A percentile compares a stretch with the other conserved stretches of the same genome.
phyloP scores from a whole-genome alignment of 2,888 invertebrate genomes.

The Nemurella pictetii region DNA sequence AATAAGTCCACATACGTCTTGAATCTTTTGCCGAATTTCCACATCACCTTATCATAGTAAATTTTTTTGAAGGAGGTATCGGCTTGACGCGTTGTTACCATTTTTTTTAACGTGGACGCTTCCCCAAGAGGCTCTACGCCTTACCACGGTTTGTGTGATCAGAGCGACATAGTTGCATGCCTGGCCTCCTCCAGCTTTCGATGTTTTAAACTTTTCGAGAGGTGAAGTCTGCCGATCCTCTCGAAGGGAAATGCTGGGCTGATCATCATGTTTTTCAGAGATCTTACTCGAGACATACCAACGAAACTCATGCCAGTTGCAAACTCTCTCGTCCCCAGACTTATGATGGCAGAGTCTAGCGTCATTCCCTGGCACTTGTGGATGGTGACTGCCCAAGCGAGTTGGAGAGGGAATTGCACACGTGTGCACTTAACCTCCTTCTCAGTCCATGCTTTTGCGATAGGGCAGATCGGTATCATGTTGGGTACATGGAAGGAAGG shows the following conservation, averaged over 20 bases:
- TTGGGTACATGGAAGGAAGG: constrained; percentile 8
- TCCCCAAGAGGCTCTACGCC: too few relatives aligned
- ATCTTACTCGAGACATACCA: not conserved
- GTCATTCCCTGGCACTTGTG: constrained; percentile 20
- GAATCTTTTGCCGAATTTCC: too few relatives aligned
- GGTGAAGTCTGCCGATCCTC: too few relatives aligned
- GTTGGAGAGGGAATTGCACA: constrained; percentile 4
- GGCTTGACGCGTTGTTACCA: too few relatives aligned
- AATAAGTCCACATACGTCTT: too few relatives aligned
- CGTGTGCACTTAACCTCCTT: constrained; percentile 8
- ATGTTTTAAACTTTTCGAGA: too few relatives aligned
- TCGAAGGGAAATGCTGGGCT: too few relatives aligned
- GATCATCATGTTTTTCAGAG: not conserved
- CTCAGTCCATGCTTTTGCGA: constrained; percentile 2
- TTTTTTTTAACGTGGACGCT: too few relatives aligned
- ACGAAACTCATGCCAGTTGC: not conserved
- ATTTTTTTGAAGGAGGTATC: too few relatives aligned
- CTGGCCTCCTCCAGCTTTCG: not conserved
- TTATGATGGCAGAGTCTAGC: not conserved
- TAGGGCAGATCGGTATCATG: constrained; percentile 2
- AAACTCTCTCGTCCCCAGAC: not conserved
- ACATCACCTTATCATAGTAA: too few relatives aligned
- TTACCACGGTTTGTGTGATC: too few relatives aligned
- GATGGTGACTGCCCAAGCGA: constrained; percentile 6
- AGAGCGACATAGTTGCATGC: too few relatives aligned